Evolutionary conservation across 1,140 invertebrate genomes (phyloP).

Genomic region (Babylonia areolata): DNA sequence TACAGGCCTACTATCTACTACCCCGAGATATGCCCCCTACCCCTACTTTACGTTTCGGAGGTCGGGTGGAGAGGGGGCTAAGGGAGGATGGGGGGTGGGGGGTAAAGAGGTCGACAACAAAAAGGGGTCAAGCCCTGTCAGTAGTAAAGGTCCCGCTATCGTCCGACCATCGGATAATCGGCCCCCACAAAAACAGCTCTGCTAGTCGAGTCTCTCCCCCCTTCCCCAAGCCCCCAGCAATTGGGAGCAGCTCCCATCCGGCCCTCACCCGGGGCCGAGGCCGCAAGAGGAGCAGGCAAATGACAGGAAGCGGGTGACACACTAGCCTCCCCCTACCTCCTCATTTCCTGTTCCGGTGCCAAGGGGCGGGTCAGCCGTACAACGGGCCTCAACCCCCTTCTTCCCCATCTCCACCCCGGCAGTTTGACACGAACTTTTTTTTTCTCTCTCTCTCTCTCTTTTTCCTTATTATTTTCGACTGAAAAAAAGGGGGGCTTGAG

Average conservation of each 20-base stretch:
- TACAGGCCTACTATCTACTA: too few relatives aligned
- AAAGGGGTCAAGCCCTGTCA: constrained; percentile 2
- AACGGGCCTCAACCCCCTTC: background rate
- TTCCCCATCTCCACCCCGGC: too few relatives aligned
- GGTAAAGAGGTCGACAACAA: background rate
- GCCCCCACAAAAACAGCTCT: constrained; percentile 4
- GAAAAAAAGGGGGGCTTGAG: too few relatives aligned
- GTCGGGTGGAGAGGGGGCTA: too few relatives aligned
- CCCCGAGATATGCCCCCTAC: too few relatives aligned
- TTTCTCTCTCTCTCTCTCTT: too few relatives aligned
- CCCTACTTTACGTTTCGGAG: too few relatives aligned
- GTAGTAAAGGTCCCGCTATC: background rate
- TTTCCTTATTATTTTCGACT: too few relatives aligned
- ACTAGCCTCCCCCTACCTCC: background rate
- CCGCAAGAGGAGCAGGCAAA: too few relatives aligned
- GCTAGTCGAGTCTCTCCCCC: too few relatives aligned
- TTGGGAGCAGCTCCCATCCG: background rate
- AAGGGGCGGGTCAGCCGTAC: background rate
- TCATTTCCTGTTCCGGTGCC: constrained; percentile 23
- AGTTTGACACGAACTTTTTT: too few relatives aligned
- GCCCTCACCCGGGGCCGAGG: background rate
- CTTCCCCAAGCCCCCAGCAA: background rate
- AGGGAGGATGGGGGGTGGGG: background rate
- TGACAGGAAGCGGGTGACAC: constrained; percentile 24
- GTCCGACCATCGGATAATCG: constrained; percentile 5